Percentiles rank a stretch among this genome's conserved stretches.
These are phyloP conservation scores for Gobio gobio DNA, from an alignment of 2,113 vertebrate genomes.

Conservation along the genomic window DNA sequence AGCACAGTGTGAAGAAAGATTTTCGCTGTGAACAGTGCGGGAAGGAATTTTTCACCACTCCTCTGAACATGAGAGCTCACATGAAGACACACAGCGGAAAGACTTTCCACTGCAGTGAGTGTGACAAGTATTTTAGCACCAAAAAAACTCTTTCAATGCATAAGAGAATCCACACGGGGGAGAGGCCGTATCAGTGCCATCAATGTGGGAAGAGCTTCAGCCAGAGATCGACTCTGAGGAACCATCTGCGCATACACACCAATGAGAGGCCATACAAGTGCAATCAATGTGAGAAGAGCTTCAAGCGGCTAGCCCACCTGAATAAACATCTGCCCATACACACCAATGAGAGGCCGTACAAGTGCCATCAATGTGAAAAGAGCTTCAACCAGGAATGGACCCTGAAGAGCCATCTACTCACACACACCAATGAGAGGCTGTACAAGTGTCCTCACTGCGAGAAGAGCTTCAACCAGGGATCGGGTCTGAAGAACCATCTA, in stretches of 20 bases:
- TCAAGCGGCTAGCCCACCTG: too few relatives aligned
- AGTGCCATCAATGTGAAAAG: too few relatives aligned
- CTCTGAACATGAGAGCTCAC: not conserved
- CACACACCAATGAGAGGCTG: too few relatives aligned
- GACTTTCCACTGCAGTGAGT: not conserved
- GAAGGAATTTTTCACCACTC: not conserved
- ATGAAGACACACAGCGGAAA: conserved; percentile 36
- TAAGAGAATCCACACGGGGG: conserved; percentile 19
- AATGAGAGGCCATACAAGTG: too few relatives aligned
- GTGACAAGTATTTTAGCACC: conserved; percentile 39
- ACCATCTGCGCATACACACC: conserved; percentile 1
- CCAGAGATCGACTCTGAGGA: not conserved
- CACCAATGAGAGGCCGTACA: too few relatives aligned
- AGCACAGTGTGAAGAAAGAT: conserved; percentile 23
- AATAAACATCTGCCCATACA: too few relatives aligned
- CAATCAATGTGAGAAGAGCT: too few relatives aligned
- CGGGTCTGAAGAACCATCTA: too few relatives aligned
- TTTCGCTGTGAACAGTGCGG: conserved; percentile 35
- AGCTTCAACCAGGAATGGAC: too few relatives aligned
- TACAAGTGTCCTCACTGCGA: too few relatives aligned
- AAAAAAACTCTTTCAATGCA: not conserved
- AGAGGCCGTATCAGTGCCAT: conserved; percentile 4
- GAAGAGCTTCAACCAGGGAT: too few relatives aligned
- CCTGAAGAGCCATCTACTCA: too few relatives aligned
- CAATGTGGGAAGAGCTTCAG: not conserved